Base-by-base conservation (phyloP, 2,888 invertebrate genomes). In the Aphodius granarius region DNA sequence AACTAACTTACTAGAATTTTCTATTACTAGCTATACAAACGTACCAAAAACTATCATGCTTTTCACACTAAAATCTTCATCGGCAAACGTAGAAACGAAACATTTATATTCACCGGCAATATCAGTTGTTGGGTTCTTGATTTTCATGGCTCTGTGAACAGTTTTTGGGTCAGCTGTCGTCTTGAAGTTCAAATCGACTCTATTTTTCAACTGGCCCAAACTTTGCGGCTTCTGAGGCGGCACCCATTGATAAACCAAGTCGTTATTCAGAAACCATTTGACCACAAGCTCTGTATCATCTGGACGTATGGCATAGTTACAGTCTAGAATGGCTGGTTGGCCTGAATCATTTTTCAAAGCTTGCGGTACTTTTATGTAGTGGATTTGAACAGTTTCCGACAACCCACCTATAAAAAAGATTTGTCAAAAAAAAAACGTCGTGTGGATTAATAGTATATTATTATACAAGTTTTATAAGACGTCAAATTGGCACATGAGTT, bases 161-260 rank as follows among this genome's bases (percentile, higher is more conserved):
- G 92, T 92, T 84, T 91, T 91, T 0, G 91, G 90, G 83, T 94
- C 92, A 75, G 90, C 88, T 0, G 93, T 92, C 0, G 91, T 92
- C 81, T 89, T 89, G 86, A 91, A 92, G 66, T 88, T 88, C 18
- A 92, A 87, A 82, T 94, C 92, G 81, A 94, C 83, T 85, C 91
- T 86, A 73, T 89, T 88, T 79, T 87, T 88, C 77, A 89, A 86
- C 20, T 86, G 80, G 0, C 92, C 92, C 71, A 93, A 87, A 15
- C 91, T 92, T 82, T 91, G 91, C 0, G 94, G 93, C 79, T 89
- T 89, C 78, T 90, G 89, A 2, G 92, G 92, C 0, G 92, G 92
- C 77, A 94, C 94, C 94, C 94, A 95, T 85, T 94, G 94, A 86
- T 94, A 95, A n/a, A 94, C 92, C 0, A 91, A 90, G 71, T 91